Conservation (phyloP, 2,888 invertebrate species). For the Andrena fulva region DNA sequence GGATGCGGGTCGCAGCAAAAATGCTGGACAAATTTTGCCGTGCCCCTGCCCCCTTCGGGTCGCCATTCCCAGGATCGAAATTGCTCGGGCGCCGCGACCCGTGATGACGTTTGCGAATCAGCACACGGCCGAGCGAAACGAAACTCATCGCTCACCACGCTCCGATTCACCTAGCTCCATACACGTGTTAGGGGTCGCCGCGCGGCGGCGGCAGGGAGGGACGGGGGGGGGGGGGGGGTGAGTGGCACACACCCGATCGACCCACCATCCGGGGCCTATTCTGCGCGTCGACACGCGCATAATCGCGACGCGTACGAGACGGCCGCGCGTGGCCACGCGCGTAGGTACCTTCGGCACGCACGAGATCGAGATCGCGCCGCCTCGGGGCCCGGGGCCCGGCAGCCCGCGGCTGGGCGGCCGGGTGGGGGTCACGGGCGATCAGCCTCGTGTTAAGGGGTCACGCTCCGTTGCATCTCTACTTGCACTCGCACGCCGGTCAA, state of each 20-base stretch:
- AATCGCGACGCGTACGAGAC: slow-evolving; percentile 1
- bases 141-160: slow-evolving; percentile 62
- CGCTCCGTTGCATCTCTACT: slow-evolving; percentile 76
- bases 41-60: neutral
- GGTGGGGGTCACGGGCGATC: slow-evolving; percentile 81
- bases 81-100: slow-evolving; percentile 47
- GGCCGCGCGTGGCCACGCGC: neutral
- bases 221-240: too few species aligned
- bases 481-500: slow-evolving; percentile 74
- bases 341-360: neutral
- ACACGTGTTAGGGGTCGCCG: slow-evolving; percentile 14
- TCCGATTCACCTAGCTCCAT: slow-evolving; percentile 60
- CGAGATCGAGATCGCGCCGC: slow-evolving; percentile 33
- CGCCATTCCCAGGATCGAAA: slow-evolving; percentile 62
- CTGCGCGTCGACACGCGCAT: slow-evolving; percentile 12
- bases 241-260: neutral
- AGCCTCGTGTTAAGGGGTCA: slow-evolving; percentile 79
- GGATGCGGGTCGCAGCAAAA: neutral
- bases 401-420: slow-evolving; percentile 41
- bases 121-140: slow-evolving; percentile 66
- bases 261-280: slow-evolving; percentile 11
- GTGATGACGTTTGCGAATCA: slow-evolving; percentile 68
- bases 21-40: slow-evolving; percentile 30
- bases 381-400: slow-evolving; percentile 46
- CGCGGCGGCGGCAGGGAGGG: neutral